Evolutionary conservation across 2,888 invertebrate genomes (phyloP), one percentile per base, ranked within the genome.

Genomic region (Papilio demoleus): DNA sequence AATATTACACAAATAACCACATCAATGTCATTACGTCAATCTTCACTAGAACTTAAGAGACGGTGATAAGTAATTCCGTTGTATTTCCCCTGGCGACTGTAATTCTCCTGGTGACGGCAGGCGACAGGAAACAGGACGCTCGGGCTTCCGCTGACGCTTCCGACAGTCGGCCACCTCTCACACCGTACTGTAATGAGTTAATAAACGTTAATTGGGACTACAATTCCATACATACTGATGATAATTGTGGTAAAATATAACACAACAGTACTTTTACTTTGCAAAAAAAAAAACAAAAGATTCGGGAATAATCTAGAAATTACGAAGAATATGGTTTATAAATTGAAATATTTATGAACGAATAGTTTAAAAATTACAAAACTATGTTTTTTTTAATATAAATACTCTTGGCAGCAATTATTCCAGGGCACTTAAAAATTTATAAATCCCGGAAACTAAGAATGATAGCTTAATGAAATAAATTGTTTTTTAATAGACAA

Each of bases 141-240:
- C 76, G 80, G 80, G 83, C 83, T 88, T 88, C 88, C 88, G 81
- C 81, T 72, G 79, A 36, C 76, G 79, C 79, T 85, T 88, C 86
- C 87, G 73, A 59, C 65, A 53, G 31, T 9, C 24, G 31, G 40
- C 40, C 27, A 17, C 24, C 22, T 40, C 34, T 45, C 58, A 45
- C 65, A 65, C 56, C 65, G 56, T 40, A 11, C 38, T 34, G 38
- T 60, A 60, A 60, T 38, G 36, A 36, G 38, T 38, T 60, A 60
- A 36, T 38, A 22, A 60, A 38, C 24, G 14, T 38, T 60, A 38
- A 60, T 38, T 60, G 12, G 14, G n/a, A 60, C 14, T 19, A 22
- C 63, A 22, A 47, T 47, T 47, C 14, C 31, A 17, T 27, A 42
- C 40, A 61, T 36, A 50, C n/a, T 47, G 1, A 14, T 9, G 4